Conservation (phyloP, 2,888 invertebrate species). For the Caradrina clavipalpis region DNA sequence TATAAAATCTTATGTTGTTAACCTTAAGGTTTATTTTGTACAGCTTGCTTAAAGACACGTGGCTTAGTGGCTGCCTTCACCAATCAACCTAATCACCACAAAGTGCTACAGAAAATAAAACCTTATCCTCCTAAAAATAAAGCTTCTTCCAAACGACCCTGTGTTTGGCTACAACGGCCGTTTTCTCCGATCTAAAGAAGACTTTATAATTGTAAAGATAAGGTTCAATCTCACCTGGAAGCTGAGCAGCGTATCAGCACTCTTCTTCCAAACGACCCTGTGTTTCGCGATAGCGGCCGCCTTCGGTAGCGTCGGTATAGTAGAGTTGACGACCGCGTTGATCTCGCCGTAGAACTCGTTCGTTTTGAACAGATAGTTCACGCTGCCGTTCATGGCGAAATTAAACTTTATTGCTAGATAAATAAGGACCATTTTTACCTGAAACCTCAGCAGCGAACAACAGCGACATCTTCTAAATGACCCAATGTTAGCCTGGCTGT, state of each 20-base stretch:
- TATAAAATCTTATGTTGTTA: too few relatives aligned
- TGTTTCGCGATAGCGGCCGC: slow-evolving; percentile 87
- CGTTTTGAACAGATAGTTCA: slow-evolving; percentile 86
- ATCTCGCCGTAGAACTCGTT: slow-evolving; percentile 88
- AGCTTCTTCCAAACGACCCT: too few relatives aligned
- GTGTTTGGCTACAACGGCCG: too few relatives aligned
- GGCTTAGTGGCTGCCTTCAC: too few relatives aligned
- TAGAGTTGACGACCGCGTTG: slow-evolving; percentile 85
- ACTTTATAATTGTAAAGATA: background rate
- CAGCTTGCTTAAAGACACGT: too few relatives aligned
- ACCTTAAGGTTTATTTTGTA: too few relatives aligned
- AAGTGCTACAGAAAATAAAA: background rate
- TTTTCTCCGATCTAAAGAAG: too few relatives aligned
- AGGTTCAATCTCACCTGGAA: slow-evolving; percentile 78
- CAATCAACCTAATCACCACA: background rate
- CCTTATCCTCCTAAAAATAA: background rate
- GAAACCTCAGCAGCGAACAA: too few relatives aligned
- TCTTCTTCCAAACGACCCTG: slow-evolving; percentile 86
- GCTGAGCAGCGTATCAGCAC: slow-evolving; percentile 85
- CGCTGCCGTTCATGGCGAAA: too few relatives aligned
- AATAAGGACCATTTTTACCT: too few relatives aligned
- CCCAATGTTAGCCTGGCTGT: slow-evolving; percentile 84
- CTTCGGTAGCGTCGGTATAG: slow-evolving; percentile 83
- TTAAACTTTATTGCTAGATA: too few relatives aligned
- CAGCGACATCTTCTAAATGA: too few relatives aligned